phyloP scores from a whole-genome alignment of 2,113 vertebrate genomes.

The Mohoua ochrocephala region DNA sequence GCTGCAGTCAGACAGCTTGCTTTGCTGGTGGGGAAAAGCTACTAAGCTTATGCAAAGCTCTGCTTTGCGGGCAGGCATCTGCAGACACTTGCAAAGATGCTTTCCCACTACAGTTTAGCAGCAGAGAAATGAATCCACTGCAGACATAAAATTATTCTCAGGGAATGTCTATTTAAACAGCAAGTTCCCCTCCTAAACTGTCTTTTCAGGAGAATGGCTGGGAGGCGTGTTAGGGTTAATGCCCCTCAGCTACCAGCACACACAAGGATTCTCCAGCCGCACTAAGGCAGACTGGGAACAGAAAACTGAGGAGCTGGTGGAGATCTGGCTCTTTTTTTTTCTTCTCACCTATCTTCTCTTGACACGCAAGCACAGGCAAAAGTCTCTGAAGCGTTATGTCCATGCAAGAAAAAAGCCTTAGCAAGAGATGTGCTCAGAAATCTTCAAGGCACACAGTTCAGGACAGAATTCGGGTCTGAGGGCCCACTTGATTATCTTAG shows the following conservation, averaged over 20 bases:
- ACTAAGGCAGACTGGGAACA: neutral
- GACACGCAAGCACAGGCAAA: neutral
- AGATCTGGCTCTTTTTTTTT: neutral
- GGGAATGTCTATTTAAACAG: neutral
- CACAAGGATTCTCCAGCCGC: neutral
- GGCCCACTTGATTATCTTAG: neutral
- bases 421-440: neutral
- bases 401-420: neutral
- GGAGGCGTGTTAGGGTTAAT: neutral
- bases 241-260: neutral
- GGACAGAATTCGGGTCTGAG: neutral
- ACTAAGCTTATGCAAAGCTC: neutral
- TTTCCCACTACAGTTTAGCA: neutral
- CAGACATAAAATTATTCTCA: neutral
- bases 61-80: neutral
- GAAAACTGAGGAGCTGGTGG: neutral
- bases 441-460: neutral
- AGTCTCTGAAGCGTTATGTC: neutral
- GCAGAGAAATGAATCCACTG: neutral
- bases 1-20: neutral
- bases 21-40: neutral
- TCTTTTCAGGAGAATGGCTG: neutral
- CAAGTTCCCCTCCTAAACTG: neutral
- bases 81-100: neutral
- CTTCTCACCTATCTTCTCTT: neutral